phyloP scores from a whole-genome alignment of 1,140 invertebrate species.

The Drosophila parvula region DNA sequence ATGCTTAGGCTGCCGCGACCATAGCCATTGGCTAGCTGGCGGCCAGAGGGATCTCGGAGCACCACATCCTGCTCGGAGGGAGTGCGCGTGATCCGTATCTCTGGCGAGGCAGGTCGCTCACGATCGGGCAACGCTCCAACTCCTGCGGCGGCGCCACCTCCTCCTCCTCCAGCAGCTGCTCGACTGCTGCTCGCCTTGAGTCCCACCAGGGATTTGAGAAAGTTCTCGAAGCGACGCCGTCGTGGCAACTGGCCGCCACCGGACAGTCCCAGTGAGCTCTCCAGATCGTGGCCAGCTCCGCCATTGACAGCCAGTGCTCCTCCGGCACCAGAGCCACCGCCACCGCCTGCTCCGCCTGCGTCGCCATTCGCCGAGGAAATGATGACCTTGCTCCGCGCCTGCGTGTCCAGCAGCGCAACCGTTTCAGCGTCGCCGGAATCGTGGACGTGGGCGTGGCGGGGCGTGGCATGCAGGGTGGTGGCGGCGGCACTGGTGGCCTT shows the following conservation, averaged over 20 bases:
- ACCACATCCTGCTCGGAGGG: constrained; percentile 81
- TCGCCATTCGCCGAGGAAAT: constrained; percentile 64
- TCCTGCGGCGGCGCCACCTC: background rate
- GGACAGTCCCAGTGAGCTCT: constrained; percentile 70
- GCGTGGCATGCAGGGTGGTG: constrained; percentile 64
- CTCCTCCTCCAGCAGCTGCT: constrained; percentile 7
- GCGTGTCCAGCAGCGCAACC: constrained; percentile 78
- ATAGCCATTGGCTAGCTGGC: constrained; percentile 59
- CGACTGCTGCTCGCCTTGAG: constrained; percentile 64
- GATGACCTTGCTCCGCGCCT: constrained; percentile 79
- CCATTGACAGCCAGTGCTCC: constrained; percentile 21
- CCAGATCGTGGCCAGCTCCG: constrained; percentile 45
- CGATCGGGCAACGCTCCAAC: constrained; percentile 13
- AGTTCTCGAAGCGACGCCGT: constrained; percentile 79
- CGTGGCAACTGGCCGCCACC: constrained; percentile 65
- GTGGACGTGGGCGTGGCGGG: constrained; percentile 53
- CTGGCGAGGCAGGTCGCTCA: constrained; percentile 68
- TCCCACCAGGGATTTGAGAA: constrained; percentile 81
- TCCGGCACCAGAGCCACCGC: constrained; percentile 17
- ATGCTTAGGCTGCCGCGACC: constrained; percentile 54
- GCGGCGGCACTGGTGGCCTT: constrained; percentile 59
- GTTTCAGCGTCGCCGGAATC: constrained; percentile 75
- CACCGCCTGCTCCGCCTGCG: constrained; percentile 41
- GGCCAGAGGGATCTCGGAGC: constrained; percentile 59
- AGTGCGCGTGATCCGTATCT: constrained; percentile 78